Conservation (phyloP, 1,140 invertebrate species). For the Hylaeus volcanicus region DNA sequence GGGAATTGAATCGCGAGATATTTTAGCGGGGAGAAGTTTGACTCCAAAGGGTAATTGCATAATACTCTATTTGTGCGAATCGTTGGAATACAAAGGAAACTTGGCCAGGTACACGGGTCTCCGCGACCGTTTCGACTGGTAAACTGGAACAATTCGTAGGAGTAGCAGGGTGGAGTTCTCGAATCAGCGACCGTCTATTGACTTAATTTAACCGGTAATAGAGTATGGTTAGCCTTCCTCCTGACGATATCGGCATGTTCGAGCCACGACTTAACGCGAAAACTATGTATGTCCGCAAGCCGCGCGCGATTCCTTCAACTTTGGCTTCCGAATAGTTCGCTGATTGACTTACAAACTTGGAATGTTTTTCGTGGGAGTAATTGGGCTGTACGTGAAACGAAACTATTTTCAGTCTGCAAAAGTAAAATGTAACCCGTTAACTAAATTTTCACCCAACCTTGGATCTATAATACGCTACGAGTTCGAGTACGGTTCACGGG, state of each 20-base stretch:
- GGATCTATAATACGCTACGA: no score
- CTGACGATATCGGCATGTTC: not conserved
- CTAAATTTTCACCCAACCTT: not conserved
- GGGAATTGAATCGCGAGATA: no score
- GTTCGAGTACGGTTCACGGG: no score
- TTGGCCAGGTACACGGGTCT: not conserved
- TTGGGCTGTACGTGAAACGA: not conserved
- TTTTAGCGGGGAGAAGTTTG: not conserved
- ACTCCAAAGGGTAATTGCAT: not conserved
- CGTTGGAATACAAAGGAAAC: not conserved
- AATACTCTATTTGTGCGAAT: slow-evolving; percentile 9
- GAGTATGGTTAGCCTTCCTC: not conserved
- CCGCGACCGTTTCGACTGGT: not conserved
- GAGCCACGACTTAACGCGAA: not conserved
- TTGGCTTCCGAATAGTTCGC: not conserved
- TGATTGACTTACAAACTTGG: slow-evolving; percentile 8
- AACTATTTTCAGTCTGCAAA: not conserved
- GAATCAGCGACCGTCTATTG: not conserved
- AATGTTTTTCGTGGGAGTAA: slow-evolving; percentile 2
- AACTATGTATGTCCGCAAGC: not conserved
- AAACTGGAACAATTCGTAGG: slow-evolving; percentile 11
- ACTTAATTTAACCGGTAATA: not conserved
- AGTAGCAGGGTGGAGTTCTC: not conserved
- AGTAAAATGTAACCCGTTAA: not conserved
- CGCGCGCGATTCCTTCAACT: not conserved